Evolutionary conservation across 2,888 invertebrate genomes (phyloP).

Genomic region (Drosophila lutescens): DNA sequence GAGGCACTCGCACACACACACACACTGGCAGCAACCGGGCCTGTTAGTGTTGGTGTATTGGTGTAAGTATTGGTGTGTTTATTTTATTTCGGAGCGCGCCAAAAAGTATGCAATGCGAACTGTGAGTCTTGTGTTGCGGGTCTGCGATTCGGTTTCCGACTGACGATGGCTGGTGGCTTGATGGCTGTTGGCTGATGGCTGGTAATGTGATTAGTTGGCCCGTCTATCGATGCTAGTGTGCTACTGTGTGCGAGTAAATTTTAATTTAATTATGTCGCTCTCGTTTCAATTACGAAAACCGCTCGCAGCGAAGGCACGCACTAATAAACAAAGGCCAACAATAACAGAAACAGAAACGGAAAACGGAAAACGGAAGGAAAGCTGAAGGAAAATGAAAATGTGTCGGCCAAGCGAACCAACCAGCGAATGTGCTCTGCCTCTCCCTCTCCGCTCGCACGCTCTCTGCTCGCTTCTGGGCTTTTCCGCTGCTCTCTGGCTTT

Average conservation of each 20-base stretch:
- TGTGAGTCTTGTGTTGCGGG: slow-evolving; percentile 45
- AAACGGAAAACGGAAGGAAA: slow-evolving; percentile 18
- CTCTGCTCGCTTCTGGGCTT: slow-evolving; percentile 4
- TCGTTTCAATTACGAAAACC: slow-evolving; percentile 60
- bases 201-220: slow-evolving; percentile 74
- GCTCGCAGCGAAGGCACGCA: slow-evolving; percentile 73
- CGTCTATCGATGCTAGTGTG: slow-evolving; percentile 45
- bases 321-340: slow-evolving; percentile 71
- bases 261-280: slow-evolving; percentile 74
- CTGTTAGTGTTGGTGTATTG: slow-evolving; percentile 7
- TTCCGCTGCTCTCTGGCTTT: slow-evolving; percentile 8
- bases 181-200: slow-evolving; percentile 50
- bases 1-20: slow-evolving; percentile 6
- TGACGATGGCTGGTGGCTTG: slow-evolving; percentile 24
- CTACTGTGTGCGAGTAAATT: slow-evolving; percentile 60
- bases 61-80: slow-evolving; percentile 27
- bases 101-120: slow-evolving; percentile 73
- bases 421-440: slow-evolving; percentile 34
- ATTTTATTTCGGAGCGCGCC: slow-evolving; percentile 59
- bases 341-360: slow-evolving; percentile 65
- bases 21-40: slow-evolving; percentile 9
- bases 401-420: slow-evolving; percentile 27
- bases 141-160: slow-evolving; percentile 52
- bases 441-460: slow-evolving; percentile 15
- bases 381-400: slow-evolving; percentile 34